A percentile compares a stretch with the other conserved stretches of the same genome.
phyloP scores from a whole-genome alignment of 2,797 vertebrate genomes.

The Enteromius fasciolatus region DNA sequence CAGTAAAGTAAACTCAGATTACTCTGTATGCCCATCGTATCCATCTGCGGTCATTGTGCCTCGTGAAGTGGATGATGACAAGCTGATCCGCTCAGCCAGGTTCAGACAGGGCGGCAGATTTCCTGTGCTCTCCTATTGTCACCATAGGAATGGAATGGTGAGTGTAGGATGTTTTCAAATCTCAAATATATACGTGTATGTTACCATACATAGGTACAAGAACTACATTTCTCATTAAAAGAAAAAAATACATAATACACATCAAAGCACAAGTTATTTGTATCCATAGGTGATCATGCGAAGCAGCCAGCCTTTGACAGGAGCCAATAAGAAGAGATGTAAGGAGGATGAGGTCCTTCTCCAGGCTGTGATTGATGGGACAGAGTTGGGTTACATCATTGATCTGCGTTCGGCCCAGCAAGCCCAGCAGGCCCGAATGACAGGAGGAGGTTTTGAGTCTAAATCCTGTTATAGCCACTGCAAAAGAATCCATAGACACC shows the following conservation, averaged over 20 bases:
- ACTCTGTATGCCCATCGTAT: conserved; percentile 80
- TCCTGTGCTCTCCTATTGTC: conserved; percentile 85
- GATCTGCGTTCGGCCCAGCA: conserved; percentile 84
- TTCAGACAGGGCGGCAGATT: conserved; percentile 87
- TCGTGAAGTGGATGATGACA: conserved; percentile 67
- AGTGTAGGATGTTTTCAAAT: conserved; percentile 31
- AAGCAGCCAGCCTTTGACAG: conserved; percentile 83
- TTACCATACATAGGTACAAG: not conserved
- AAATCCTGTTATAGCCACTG: conserved; percentile 80
- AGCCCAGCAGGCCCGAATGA: conserved; percentile 82
- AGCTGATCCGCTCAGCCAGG: conserved; percentile 72
- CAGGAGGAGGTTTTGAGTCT: conserved; percentile 82
- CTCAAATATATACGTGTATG: not conserved
- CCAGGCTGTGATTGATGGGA: conserved; percentile 69
- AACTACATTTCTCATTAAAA: not conserved
- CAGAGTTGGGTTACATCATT: conserved; percentile 78
- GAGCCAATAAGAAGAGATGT: conserved; percentile 83
- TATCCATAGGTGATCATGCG: conserved; percentile 81
- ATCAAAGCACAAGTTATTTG: not conserved
- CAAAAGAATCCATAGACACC: conserved; percentile 81
- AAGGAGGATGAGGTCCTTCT: conserved; percentile 83
- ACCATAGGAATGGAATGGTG: conserved; percentile 79
- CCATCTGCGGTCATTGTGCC: conserved; percentile 79
- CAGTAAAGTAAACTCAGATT: conserved; percentile 81
- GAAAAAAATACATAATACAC: not conserved